Evolutionary conservation across 2,113 vertebrate genomes (phyloP).

Genomic region (Bujurquina vittata): DNA sequence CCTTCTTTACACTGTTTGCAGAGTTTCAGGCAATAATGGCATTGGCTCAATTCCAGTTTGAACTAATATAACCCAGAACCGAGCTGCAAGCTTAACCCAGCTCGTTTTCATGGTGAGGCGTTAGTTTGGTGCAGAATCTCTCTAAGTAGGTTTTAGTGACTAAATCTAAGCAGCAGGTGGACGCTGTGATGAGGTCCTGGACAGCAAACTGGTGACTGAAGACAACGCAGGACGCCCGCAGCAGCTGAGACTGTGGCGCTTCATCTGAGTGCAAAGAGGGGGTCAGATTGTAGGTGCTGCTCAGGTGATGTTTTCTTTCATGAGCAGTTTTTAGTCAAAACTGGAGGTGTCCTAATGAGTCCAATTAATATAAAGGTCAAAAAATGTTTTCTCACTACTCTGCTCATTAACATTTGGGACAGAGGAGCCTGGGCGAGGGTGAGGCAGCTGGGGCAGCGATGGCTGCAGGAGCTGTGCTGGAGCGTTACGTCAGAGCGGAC

Average conservation of each 20-base stretch:
- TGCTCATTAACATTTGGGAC: background rate
- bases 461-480: background rate
- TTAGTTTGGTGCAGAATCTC: background rate
- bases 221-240: too few species aligned
- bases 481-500: background rate
- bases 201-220: too few species aligned
- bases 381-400: background rate
- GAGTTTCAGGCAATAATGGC: background rate
- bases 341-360: too few species aligned
- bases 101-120: too few species aligned
- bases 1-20: background rate
- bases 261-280: too few species aligned
- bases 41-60: background rate
- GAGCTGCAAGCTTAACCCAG: background rate
- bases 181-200: too few species aligned
- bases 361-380: background rate
- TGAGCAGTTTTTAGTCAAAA: background rate
- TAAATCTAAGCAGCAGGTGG: background rate
- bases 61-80: background rate
- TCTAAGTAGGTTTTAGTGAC: background rate
- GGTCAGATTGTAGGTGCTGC: too few species aligned
- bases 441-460: too few species aligned
- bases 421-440: background rate
- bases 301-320: background rate
- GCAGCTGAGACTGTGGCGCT: too few species aligned